Base-by-base conservation (phyloP, 2,888 invertebrate genomes). In the Cerceris ruficornis region DNA sequence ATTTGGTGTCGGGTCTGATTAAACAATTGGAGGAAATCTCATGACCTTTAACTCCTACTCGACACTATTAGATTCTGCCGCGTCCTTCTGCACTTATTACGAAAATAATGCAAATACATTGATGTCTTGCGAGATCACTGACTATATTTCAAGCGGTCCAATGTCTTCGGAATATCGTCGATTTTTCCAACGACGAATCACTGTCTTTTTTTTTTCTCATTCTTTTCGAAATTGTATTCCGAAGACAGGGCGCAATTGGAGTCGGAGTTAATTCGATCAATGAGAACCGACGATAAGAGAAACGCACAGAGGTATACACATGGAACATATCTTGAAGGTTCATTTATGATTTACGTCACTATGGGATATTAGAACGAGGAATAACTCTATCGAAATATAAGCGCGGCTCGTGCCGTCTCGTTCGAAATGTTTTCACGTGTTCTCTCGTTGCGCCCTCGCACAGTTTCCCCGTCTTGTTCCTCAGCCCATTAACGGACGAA, bases 11-110 rank as follows among this genome's bases (percentile, higher is more conserved):
- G 15, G 11, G 41, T 9, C 60, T 59, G 55, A 59, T 28, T 39
- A 60, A 86, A 91, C 90, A 91, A 91, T 91, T 82, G 81, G 88
- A 89, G 91, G 90, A 92, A 91, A 88, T 90, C 89, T 78, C 90
- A 88, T 85, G 90, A 90, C 90, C 89, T 90, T 87, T 88, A 85
- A 75, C 82, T 75, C 69, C 67, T 74, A 68, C 74, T 60, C 49
- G 60, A 64, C 79, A 69, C 70, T 75, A 66, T 9, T 75, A 69
- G 17, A 52, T 54, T 71, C 54, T 52, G 65, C 69, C 46, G 57
- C 58, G 49, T 68, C 69, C 60, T 58, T 71, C 57, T 67, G 57
- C 74, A 71, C 71, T 71, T 55, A 73, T 72, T 60, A 67, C 50
- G 42, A 28, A 39, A 41, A 9, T 54, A 55, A 28, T 17, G 55